These are phyloP conservation scores for Chrysopa pallens DNA, from an alignment of 1,140 invertebrate genomes.

Conservation along the genomic window DNA sequence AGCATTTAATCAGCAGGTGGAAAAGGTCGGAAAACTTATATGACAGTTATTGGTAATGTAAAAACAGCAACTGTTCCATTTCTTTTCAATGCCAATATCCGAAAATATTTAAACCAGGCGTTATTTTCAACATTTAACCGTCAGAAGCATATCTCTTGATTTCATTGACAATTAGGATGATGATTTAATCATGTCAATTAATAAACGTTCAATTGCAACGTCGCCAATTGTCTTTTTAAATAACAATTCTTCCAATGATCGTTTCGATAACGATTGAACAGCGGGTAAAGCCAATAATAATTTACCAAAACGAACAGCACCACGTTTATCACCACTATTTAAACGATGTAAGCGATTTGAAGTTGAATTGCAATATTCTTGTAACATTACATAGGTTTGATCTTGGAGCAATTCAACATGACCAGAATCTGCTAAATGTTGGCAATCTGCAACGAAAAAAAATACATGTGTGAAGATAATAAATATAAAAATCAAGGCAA, in stretches of 20 bases:
- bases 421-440: constrained; percentile 36
- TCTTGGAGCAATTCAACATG: constrained; percentile 56
- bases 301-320: constrained; percentile 45
- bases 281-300: constrained; percentile 49
- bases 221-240: constrained; percentile 52
- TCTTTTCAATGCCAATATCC: no score
- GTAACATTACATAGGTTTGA: constrained; percentile 55
- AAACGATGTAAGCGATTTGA: background rate
- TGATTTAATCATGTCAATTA: constrained; percentile 36
- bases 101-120: no score
- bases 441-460: constrained; percentile 32
- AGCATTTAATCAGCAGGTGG: no score
- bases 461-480: constrained; percentile 1
- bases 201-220: constrained; percentile 44
- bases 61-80: no score
- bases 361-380: constrained; percentile 28
- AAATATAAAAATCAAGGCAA: background rate
- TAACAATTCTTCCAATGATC: constrained; percentile 40
- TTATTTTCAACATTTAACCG: no score
- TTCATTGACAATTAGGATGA: no score
- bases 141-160: no score
- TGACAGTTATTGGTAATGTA: no score
- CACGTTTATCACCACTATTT: constrained; percentile 15
- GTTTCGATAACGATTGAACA: constrained; percentile 30
- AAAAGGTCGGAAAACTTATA: no score